Base-by-base conservation (phyloP, 2,113 vertebrate species). In the Crocuta crocuta region DNA sequence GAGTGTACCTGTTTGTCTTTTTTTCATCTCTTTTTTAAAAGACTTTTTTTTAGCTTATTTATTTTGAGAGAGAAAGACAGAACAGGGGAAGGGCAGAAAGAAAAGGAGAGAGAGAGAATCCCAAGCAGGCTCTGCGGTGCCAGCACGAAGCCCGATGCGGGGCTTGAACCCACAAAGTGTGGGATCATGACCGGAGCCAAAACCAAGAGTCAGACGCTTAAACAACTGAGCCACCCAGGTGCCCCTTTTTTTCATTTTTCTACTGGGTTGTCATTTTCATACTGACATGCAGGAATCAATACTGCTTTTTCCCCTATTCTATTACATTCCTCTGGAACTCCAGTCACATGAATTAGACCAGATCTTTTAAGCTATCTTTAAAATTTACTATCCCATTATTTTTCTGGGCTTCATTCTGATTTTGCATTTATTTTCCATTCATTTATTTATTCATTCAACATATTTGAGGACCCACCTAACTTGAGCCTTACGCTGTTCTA, bases 401-500 rank as follows among this genome's bases (percentile, higher is more conserved):
- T 85, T 45, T 84, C 79, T 66, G 28, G 48, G 76, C 28, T 93
- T 97, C 43, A 84, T 90, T 89, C 28, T 95, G 79, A 74, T 66
- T 78, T 65, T 94, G 66, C 48, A 76, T 73, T 73, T 81, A 86
- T 55, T 76, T 80, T 87, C 17, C 48, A 92, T 65, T 93, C 71
- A 89, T 68, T 81, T 55, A 78, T 84, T 31, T 7, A 33, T 48
- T 85, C 24, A 79, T 43, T 76, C 39, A 83, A 74, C 1, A 4
- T 91, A 94, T 58, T 91, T 92, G 88, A 78, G 35, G 50, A 33
- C 19, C 63, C 63, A 45, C 17, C 43, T 90, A 45, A 66, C 48
- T 87, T 80, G 61, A 95, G 16, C 28, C 45, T 23, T 97, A 48
- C 7, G 66, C 13, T 74, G 17, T 53, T 80, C 23, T 65, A 73